Evolutionary conservation across 2,113 vertebrate species (phyloP).

Genomic region (Clinocottus analis): DNA sequence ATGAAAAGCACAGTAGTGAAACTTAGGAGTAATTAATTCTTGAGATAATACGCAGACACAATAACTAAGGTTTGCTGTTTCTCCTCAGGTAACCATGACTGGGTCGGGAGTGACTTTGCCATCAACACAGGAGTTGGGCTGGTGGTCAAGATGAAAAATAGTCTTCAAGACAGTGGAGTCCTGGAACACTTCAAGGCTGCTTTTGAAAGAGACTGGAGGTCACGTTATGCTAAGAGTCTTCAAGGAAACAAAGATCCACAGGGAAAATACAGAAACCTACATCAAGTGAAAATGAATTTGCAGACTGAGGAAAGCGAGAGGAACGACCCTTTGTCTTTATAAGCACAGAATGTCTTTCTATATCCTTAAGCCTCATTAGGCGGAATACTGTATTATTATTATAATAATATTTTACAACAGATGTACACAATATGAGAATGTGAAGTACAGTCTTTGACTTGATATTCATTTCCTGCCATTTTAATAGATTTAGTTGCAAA

Average conservation of each 20-base stretch:
- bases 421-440: conserved; percentile 41
- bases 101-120: conserved; percentile 91
- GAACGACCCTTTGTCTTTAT: conserved; percentile 54
- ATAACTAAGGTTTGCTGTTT: neutral
- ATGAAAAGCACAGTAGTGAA: neutral
- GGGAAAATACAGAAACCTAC: conserved; percentile 51
- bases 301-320: conserved; percentile 43
- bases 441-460: conserved; percentile 25
- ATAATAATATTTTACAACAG: conserved; percentile 24
- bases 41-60: neutral
- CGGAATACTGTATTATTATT: conserved; percentile 12
- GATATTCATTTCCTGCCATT: neutral
- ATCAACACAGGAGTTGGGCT: conserved; percentile 89
- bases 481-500: neutral
- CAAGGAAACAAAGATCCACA: conserved; percentile 65
- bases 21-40: neutral
- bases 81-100: conserved; percentile 90
- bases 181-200: conserved; percentile 88
- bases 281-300: conserved; percentile 11
- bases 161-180: conserved; percentile 71
- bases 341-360: conserved; percentile 42
- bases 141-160: conserved; percentile 85
- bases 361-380: conserved; percentile 25
- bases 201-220: conserved; percentile 93
- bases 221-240: conserved; percentile 87